Evolutionary conservation across 2,888 invertebrate genomes (phyloP).

Genomic region (Noctua fimbriata): DNA sequence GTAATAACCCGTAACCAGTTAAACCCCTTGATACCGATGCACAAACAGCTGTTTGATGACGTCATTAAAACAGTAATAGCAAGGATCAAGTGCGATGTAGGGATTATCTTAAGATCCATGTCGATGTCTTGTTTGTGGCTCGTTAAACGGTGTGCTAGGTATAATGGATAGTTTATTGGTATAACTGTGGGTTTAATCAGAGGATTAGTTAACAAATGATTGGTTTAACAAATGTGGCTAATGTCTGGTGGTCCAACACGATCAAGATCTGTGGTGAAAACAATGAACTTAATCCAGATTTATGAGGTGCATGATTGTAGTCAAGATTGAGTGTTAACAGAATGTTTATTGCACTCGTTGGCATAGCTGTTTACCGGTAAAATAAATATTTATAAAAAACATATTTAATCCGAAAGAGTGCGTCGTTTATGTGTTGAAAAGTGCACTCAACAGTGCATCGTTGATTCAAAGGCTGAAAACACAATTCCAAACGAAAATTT

Average conservation of each 20-base stretch:
- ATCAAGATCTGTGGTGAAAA: background rate
- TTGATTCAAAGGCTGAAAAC: background rate
- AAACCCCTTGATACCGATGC: slow-evolving; percentile 18
- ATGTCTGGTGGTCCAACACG: background rate
- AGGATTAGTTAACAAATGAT: background rate
- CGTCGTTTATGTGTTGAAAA: background rate
- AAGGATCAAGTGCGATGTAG: slow-evolving; percentile 26
- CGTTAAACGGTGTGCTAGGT: slow-evolving; percentile 18
- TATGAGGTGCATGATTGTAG: background rate
- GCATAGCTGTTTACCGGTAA: background rate
- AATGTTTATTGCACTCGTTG: background rate
- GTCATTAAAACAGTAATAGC: slow-evolving; percentile 44
- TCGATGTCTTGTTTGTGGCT: slow-evolving; percentile 23
- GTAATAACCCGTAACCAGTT: slow-evolving; percentile 17
- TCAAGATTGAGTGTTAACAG: background rate
- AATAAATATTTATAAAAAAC: background rate
- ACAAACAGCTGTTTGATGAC: slow-evolving; percentile 44
- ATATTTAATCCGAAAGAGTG: background rate
- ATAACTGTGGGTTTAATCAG: background rate
- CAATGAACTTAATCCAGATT: background rate
- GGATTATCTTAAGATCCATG: slow-evolving; percentile 19
- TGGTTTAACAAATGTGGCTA: background rate
- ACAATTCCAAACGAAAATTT: background rate
- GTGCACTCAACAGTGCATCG: background rate
- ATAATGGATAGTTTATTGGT: slow-evolving; percentile 22